phyloP scores from a whole-genome alignment of 2,888 invertebrate species.

The Candidula unifasciata region DNA sequence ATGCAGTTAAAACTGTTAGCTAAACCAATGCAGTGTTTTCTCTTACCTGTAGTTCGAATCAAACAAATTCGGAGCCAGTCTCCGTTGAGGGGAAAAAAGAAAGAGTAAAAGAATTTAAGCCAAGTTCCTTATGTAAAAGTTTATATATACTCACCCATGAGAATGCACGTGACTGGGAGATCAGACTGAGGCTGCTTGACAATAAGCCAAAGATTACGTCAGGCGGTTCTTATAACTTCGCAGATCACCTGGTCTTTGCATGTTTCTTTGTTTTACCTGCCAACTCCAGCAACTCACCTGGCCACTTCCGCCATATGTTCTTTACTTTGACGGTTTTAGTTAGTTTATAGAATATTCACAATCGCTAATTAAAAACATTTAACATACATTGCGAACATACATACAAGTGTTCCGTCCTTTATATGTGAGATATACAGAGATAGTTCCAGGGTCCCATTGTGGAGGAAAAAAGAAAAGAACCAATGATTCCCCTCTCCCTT shows the following conservation, averaged over 20 bases:
- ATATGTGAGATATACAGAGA: too few species aligned
- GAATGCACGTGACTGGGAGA: constrained; percentile 36
- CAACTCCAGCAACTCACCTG: background rate
- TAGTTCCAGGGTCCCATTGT: too few species aligned
- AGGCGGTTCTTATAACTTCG: constrained; percentile 37
- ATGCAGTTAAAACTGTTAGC: background rate
- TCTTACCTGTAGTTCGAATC: constrained; percentile 33
- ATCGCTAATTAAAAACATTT: too few species aligned
- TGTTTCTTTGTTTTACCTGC: constrained; percentile 39
- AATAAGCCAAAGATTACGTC: constrained; percentile 51
- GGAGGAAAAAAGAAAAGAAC: too few species aligned
- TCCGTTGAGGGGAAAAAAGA: constrained; percentile 37
- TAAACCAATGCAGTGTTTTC: background rate
- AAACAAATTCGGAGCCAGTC: constrained; percentile 19
- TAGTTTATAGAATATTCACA: too few species aligned
- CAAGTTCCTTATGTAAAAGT: constrained; percentile 40
- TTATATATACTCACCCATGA: constrained; percentile 46
- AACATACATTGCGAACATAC: too few species aligned
- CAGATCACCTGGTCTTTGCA: constrained; percentile 12
- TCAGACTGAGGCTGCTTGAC: constrained; percentile 53
- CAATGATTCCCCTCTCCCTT: too few species aligned
- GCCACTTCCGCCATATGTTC: background rate
- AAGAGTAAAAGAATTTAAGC: constrained; percentile 26
- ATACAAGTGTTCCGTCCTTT: too few species aligned
- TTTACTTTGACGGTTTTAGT: too few species aligned